Evolutionary conservation across 1,140 invertebrate species (phyloP).

Genomic region (Gonioctena quinquepunctata): DNA sequence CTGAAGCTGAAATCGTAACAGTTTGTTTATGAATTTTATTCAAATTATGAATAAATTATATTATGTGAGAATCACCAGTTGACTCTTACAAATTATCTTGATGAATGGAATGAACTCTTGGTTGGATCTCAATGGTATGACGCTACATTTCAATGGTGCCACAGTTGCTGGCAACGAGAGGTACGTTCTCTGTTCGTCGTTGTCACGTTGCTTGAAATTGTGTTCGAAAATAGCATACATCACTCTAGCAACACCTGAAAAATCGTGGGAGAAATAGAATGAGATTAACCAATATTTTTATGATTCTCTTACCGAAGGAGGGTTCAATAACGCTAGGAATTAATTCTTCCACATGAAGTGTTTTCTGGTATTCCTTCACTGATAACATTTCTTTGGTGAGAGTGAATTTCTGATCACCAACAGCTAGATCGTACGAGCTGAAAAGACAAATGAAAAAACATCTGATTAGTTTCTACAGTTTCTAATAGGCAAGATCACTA

Average conservation of each 20-base stretch:
- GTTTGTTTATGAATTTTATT: no score
- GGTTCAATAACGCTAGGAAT: constrained; percentile 98
- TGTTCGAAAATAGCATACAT: constrained; percentile 98
- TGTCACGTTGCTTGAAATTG: constrained; percentile 88
- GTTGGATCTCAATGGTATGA: constrained; percentile 91
- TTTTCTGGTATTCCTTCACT: constrained; percentile 85
- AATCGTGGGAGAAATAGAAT: background rate
- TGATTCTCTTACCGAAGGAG: constrained; percentile 84
- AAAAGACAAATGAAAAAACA: constrained; percentile 19
- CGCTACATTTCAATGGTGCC: constrained; percentile 95
- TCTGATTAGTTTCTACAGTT: no score
- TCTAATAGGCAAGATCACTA: no score
- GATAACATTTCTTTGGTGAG: constrained; percentile 76
- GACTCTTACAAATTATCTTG: constrained; percentile 78
- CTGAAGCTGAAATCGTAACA: no score
- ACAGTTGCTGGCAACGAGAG: constrained; percentile 88
- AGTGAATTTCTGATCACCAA: constrained; percentile 65
- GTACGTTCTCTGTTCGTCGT: constrained; percentile 94
- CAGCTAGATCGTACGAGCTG: constrained; percentile 58
- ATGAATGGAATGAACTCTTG: constrained; percentile 87
- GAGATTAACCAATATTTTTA: no score
- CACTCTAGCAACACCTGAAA: constrained; percentile 80
- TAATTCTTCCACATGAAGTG: constrained; percentile 94
- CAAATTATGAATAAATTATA: no score
- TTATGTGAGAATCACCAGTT: no score